phyloP scores from a whole-genome alignment of 2,888 invertebrate species.

The Notocelia uddmanniana region DNA sequence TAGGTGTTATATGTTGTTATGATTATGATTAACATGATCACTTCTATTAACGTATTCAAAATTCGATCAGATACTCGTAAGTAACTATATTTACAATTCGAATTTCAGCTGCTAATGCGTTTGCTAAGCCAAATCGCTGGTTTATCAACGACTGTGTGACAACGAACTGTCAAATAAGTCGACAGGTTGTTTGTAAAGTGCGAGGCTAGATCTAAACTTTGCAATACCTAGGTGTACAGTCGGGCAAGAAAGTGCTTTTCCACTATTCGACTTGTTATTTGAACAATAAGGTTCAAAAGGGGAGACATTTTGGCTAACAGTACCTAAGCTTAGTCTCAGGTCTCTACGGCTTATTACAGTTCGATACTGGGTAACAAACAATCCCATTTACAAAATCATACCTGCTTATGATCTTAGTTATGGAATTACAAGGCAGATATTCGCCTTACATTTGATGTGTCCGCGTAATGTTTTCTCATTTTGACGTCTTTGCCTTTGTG shows the following conservation, averaged over 20 bases:
- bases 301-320: no score
- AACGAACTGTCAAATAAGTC: constrained; percentile 1
- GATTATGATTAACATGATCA: no score
- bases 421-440: background rate
- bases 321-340: background rate
- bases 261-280: no score
- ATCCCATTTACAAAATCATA: background rate
- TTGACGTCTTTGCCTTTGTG: no score
- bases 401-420: background rate
- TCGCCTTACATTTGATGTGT: background rate
- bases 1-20: no score
- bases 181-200: constrained; percentile 6
- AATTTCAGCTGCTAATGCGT: background rate
- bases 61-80: constrained; percentile 4
- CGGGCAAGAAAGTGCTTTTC: no score
- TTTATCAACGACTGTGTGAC: constrained; percentile 2
- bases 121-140: background rate
- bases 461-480: background rate
- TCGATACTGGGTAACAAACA: background rate
- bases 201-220: background rate
- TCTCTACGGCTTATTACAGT: background rate
- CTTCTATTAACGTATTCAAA: background rate
- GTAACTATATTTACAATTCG: background rate
- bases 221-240: background rate
- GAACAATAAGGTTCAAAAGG: no score